Conservation (phyloP, 2,113 vertebrate genomes). For the Scytalopus superciliaris region DNA sequence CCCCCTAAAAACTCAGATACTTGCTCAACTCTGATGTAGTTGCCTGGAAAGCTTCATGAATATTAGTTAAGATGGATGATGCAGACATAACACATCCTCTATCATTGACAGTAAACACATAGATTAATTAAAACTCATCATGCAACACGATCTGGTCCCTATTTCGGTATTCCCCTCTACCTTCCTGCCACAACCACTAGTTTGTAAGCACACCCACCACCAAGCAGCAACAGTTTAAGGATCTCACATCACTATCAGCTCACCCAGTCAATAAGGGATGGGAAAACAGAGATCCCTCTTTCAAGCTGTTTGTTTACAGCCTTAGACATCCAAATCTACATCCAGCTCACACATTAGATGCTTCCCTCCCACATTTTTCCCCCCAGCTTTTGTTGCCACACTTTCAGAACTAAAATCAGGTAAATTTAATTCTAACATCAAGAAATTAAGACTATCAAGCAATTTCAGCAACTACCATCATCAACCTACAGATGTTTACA, state of each 20-base stretch:
- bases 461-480: background rate
- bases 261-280: rapidly evolving
- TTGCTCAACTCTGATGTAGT: background rate
- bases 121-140: background rate
- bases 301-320: background rate
- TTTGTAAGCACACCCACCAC: background rate
- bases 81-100: background rate
- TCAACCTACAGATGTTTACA: background rate
- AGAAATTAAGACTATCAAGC: background rate
- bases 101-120: background rate
- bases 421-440: background rate
- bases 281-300: background rate
- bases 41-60: background rate
- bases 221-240: background rate
- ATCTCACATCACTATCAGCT: background rate
- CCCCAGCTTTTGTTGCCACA: background rate
- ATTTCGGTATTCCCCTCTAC: background rate
- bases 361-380: background rate
- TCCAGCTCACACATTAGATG: background rate
- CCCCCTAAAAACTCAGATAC: background rate
- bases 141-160: background rate
- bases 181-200: background rate
- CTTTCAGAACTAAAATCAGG: background rate
- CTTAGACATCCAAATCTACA: background rate
- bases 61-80: background rate